Percentiles rank a stretch among this genome's conserved stretches.
Evolutionary conservation across 2,888 invertebrate species (phyloP).

Genomic region (Eucera pruinosa): DNA sequence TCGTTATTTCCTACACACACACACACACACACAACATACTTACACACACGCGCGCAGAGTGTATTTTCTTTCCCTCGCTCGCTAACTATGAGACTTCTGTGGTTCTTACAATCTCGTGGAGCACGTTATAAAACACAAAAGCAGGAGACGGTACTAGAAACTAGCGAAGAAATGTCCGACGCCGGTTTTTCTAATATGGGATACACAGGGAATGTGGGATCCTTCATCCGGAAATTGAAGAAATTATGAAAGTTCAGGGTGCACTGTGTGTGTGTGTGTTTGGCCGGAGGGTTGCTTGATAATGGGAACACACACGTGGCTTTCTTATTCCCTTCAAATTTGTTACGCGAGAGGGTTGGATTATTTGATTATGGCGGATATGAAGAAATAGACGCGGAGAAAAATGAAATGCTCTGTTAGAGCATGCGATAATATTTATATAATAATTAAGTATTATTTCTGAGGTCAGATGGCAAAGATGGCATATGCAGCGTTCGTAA

Average conservation of each 20-base stretch:
- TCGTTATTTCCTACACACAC: conserved; percentile 45
- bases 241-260: conserved; percentile 28
- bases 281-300: too few relatives aligned
- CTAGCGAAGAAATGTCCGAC: conserved; percentile 20
- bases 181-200: conserved; percentile 16
- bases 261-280: background rate
- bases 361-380: background rate
- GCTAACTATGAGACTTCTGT: conserved; percentile 39
- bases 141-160: conserved; percentile 34
- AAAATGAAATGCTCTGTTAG: background rate
- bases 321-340: background rate
- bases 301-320: conserved; percentile 16
- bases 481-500: too few relatives aligned
- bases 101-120: conserved; percentile 49
- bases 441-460: too few relatives aligned
- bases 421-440: too few relatives aligned
- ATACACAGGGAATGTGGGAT: background rate
- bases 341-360: background rate
- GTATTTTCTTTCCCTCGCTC: conserved; percentile 64
- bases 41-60: too few relatives aligned
- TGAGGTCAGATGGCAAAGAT: too few relatives aligned
- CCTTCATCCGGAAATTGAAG: conserved; percentile 23
- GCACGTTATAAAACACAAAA: conserved; percentile 33
- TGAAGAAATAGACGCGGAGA: background rate
- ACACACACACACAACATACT: too few relatives aligned